Evolutionary conservation across 2,113 vertebrate genomes (phyloP).

Genomic region (Ceyx melanurus): DNA sequence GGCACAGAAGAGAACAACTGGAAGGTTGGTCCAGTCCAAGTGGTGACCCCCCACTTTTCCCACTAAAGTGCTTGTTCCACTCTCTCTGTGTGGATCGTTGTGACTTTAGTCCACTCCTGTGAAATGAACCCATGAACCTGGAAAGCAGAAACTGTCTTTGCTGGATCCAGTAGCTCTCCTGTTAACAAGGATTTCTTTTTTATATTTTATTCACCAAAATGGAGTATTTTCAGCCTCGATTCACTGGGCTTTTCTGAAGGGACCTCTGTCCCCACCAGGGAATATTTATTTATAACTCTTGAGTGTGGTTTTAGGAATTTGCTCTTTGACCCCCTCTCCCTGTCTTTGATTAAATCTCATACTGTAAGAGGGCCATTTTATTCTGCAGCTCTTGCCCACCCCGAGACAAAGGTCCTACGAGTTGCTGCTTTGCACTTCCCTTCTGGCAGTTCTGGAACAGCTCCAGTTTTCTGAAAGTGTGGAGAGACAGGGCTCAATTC

Average conservation of each 20-base stretch:
- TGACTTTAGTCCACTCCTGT: neutral
- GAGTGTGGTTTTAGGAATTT: conserved; percentile 50
- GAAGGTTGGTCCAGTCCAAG: neutral
- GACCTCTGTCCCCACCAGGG: neutral
- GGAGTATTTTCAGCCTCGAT: neutral
- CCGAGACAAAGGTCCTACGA: conserved; percentile 6
- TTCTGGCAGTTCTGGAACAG: neutral
- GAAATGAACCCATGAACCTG: neutral
- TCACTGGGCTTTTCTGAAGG: conserved; percentile 15
- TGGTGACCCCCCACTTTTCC: neutral
- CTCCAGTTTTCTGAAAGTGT: neutral
- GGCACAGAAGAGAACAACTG: neutral
- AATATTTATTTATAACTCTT: conserved; percentile 41
- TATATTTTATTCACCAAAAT: neutral
- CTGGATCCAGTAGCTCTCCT: neutral
- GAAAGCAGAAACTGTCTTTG: neutral
- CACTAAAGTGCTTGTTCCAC: neutral
- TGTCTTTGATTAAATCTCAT: conserved; percentile 45
- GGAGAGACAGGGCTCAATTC: neutral
- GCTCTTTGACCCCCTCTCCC: conserved; percentile 25
- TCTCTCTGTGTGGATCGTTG: neutral
- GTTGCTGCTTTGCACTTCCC: neutral
- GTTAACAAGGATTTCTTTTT: neutral
- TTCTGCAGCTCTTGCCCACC: neutral
- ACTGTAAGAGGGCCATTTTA: conserved; percentile 2